Evolutionary conservation across 1,140 invertebrate genomes (phyloP), one percentile per base, ranked within the genome.

Genomic region (Cheumatopsyche charites): DNA sequence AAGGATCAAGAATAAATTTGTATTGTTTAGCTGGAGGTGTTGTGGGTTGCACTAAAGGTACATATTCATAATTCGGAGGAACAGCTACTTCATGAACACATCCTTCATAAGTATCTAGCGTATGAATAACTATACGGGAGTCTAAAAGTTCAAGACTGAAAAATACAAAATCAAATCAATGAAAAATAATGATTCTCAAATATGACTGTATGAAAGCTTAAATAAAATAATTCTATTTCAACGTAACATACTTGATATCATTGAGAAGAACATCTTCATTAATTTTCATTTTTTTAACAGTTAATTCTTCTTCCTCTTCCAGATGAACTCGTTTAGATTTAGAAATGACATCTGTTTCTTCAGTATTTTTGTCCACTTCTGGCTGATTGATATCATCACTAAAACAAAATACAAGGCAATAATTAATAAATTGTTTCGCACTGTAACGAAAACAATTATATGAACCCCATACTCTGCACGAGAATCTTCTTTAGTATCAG

Each of bases 1-100:
- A 99, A 0, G 97, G 92, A 91, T 99, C 98, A 21, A 99, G 85
- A 66, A 92, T 90, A 79, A 99, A 99, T 75, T 91, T 90, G 80
- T 98, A 99, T 73, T 93, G 92, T 81, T 98, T 98, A 0, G 94
- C 93, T 21, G 95, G 93, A 74, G 93, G 88, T 13, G 82, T 81
- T 29, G 81, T 79, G 17, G 83, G 79, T 21, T 84, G 84, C 66
- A 88, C 82, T 21, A 95, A 79, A 21, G 95, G 91, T 23, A 89
- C 82, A 84, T 96, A 98, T 70, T 92, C 90, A 72, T 92, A 88
- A 77, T 92, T 90, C 11, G 75, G 75, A 62, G 96, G 95, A 62
- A 95, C 87, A 23, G 96, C 96, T 42, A 98, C 94, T 84, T 97
- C 95, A 83, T 98, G 96, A 36, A 91, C 92, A 83, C 95, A 98